Conservation (phyloP, 2,888 invertebrate species). For the Cerceris rybyensis region DNA sequence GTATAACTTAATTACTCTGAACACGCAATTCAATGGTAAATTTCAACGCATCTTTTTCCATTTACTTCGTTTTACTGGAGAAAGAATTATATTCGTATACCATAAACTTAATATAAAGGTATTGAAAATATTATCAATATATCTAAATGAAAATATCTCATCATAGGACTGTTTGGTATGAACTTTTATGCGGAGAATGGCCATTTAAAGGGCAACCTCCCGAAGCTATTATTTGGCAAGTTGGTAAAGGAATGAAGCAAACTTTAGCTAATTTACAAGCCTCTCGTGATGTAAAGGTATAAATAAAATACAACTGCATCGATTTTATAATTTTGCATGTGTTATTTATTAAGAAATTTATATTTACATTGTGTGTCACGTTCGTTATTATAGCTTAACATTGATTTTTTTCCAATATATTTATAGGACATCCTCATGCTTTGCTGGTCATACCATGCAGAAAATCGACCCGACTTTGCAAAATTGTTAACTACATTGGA, state of each 20-base stretch:
- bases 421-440: constrained; percentile 96
- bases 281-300: constrained; percentile 97
- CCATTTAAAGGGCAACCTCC: constrained; percentile 97
- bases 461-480: constrained; percentile 95
- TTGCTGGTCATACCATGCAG: constrained; percentile 95
- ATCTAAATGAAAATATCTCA: constrained; percentile 37
- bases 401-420: constrained; percentile 30
- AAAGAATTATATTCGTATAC: not conserved
- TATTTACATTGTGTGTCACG: not conserved
- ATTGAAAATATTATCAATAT: not conserved
- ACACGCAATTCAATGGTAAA: not conserved
- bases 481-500: constrained; percentile 92
- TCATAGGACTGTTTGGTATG: constrained; percentile 98
- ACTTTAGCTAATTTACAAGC: constrained; percentile 96
- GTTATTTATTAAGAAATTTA: not conserved
- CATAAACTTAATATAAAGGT: constrained; percentile 25
- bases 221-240: constrained; percentile 98
- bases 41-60: not conserved
- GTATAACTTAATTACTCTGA: not conserved
- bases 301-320: constrained; percentile 19
- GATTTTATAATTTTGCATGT: constrained; percentile 3
- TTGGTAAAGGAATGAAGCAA: constrained; percentile 98
- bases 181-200: constrained; percentile 97
- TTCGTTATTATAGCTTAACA: constrained; percentile 18
- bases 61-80: not conserved